phyloP scores from a whole-genome alignment of 2,113 vertebrate genomes.

The Eudyptes chrysolophus region DNA sequence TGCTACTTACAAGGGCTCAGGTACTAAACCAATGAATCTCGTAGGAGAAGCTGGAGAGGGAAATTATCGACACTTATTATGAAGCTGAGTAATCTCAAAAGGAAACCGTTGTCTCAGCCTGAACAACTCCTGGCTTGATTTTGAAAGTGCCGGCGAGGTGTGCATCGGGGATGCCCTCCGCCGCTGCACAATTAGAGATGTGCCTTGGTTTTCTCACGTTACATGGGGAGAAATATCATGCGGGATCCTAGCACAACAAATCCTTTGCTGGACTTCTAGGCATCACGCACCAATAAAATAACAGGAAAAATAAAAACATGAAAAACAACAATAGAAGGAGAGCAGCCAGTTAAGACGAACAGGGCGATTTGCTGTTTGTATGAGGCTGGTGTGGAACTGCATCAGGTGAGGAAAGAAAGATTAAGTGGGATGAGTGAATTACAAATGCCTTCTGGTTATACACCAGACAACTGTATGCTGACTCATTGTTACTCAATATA shows the following conservation, averaged over 20 bases:
- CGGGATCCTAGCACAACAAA: neutral
- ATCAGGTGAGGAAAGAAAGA: neutral
- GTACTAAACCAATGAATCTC: neutral
- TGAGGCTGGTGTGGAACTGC: neutral
- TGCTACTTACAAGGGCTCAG: neutral
- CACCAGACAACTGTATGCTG: rapidly evolving
- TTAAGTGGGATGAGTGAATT: neutral
- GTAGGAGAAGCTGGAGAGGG: neutral
- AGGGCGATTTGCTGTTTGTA: neutral
- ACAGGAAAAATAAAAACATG: neutral
- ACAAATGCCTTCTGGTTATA: neutral
- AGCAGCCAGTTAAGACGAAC: neutral
- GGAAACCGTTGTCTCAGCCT: neutral
- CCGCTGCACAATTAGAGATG: rapidly evolving
- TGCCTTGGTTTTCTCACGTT: rapidly evolving
- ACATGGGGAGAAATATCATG: neutral
- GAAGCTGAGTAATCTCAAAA: neutral
- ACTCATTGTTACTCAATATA: neutral
- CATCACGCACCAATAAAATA: neutral
- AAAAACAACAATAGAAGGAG: neutral
- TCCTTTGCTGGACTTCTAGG: neutral
- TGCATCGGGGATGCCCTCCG: rapidly evolving
- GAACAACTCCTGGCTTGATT: rapidly evolving
- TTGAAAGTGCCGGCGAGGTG: rapidly evolving
- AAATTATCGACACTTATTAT: rapidly evolving